These are phyloP conservation scores for Platypus cylindrus DNA, from an alignment of 2,888 invertebrate species.

Conservation along the genomic window DNA sequence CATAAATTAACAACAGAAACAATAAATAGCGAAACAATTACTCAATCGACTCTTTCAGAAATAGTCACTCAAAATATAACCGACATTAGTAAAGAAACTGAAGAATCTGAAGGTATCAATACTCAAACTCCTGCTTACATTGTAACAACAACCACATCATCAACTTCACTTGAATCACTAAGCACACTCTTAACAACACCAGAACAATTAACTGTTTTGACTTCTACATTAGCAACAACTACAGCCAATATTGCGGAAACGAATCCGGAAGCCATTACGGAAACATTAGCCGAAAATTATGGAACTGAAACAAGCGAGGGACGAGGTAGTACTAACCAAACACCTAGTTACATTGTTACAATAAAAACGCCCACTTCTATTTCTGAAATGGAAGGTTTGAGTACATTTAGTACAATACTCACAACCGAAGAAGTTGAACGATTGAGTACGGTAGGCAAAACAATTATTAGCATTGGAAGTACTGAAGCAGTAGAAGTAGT, in stretches of 20 bases:
- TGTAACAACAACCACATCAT: neutral
- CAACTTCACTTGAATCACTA: neutral
- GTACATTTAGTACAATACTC: constrained; percentile 8
- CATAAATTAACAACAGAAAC: too few relatives aligned
- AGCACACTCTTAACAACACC: neutral
- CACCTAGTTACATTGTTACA: neutral
- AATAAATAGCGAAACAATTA: too few relatives aligned
- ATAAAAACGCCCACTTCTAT: constrained; percentile 5
- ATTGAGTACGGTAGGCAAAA: constrained; percentile 11
- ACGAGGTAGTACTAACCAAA: constrained; percentile 1
- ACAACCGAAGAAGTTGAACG: constrained; percentile 13
- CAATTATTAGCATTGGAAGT: constrained; percentile 9
- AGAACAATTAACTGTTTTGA: constrained; percentile 4
- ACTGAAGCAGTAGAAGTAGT: constrained; percentile 9
- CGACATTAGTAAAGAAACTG: neutral
- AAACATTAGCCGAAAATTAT: constrained; percentile 3
- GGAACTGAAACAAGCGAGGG: constrained; percentile 2
- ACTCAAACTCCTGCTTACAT: neutral
- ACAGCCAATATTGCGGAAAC: neutral
- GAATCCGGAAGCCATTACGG: constrained; percentile 1
- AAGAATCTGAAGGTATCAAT: neutral
- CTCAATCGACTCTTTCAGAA: too few relatives aligned
- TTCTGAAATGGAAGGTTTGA: constrained; percentile 7
- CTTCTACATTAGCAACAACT: neutral
- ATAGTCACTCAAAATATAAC: neutral